These are phyloP conservation scores for Chiloscyllium punctatum DNA, from an alignment of 2,797 vertebrate genomes.

Conservation along the genomic window DNA sequence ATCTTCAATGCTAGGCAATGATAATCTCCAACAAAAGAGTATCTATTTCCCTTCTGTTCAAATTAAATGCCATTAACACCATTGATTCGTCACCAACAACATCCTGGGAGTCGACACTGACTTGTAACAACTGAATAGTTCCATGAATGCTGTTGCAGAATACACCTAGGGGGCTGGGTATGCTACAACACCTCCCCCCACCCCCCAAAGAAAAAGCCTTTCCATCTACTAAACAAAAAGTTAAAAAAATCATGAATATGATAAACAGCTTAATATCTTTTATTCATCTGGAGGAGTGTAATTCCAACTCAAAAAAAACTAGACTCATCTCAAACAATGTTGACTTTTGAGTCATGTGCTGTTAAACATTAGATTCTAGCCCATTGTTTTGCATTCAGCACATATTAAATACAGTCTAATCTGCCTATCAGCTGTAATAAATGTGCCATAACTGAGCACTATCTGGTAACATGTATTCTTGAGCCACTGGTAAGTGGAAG, in stretches of 20 bases:
- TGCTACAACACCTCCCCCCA: too few relatives aligned
- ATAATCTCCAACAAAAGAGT: neutral
- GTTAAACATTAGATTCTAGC: neutral
- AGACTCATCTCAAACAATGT: neutral
- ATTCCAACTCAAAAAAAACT: neutral
- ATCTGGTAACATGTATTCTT: neutral
- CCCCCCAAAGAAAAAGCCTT: too few relatives aligned
- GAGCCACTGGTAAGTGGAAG: too few relatives aligned
- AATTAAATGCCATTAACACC: neutral
- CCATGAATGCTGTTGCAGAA: neutral
- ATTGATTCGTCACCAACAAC: neutral
- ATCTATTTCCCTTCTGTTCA: neutral
- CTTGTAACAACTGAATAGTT: neutral
- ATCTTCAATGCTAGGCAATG: neutral
- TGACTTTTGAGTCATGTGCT: too few relatives aligned
- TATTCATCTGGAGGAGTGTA: neutral
- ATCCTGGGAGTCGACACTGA: neutral
- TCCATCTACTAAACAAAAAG: too few relatives aligned
- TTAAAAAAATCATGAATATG: too few relatives aligned
- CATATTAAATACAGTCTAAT: too few relatives aligned
- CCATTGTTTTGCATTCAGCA: neutral
- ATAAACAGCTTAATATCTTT: neutral
- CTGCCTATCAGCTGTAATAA: neutral
- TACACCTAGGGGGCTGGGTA: too few relatives aligned
- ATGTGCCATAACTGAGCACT: neutral